Base-by-base conservation (phyloP, 2,113 vertebrate species). In the Asarcornis scutulata region DNA sequence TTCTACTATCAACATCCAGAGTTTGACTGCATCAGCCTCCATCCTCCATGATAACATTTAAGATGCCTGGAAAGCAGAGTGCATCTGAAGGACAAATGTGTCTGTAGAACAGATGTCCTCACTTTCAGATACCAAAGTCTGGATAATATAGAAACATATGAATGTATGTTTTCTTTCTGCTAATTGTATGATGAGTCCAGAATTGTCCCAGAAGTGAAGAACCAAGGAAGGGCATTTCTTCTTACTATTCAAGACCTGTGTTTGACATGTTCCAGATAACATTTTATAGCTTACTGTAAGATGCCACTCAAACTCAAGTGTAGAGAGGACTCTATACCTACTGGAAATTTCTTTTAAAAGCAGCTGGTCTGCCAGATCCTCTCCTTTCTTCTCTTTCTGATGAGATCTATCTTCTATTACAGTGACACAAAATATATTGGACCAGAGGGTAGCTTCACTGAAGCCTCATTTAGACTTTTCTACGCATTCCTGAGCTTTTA, bases 41-140 rank as follows among this genome's bases (percentile, higher is more conserved):
- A 14, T 50, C 31, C 46, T 36, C 58, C 38, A 3, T 13, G 16
- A 26, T 3, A 22, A 16, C 8, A 14, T 6, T 29, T 17, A 6
- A 4, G 59, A 7, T 62, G 53, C 11, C 20, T 63, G 34, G 46
- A 42, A 36, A 62, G 25, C 0, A 0, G 32, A 26, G 31, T 36
- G 52, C 17, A 66, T 16, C 13, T 5, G 3, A 21, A 56, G 53
- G n/a, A 72, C 50, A 66, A 4, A 17, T 6, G 6, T 27, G 6
- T 56, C 34, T n/a, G 75, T 15, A 68, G 50, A 72, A 79, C 15
- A 67, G 50, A 32, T 6, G 6, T 32, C 34, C 38, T 38, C 53
- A 53, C 2, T 46, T 71, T 81, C 27, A 34, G 50, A 38, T 29
- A 34, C 17, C 11, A 38, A 6, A 34, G 25, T 7, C 16, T 42